phyloP scores from a whole-genome alignment of 2,113 vertebrate genomes.

The Vidua macroura region DNA sequence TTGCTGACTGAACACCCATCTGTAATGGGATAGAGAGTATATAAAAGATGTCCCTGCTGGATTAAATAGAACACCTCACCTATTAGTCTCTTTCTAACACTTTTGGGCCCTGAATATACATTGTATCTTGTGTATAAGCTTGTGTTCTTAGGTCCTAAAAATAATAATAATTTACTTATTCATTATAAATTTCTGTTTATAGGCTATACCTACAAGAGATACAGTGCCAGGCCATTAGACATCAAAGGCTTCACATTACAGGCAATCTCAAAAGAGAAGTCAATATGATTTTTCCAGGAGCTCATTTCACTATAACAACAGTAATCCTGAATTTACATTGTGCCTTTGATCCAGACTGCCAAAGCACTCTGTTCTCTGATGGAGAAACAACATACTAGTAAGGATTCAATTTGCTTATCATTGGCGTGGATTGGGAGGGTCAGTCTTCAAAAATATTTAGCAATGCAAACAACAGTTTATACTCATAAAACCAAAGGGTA shows the following conservation, averaged over 20 bases:
- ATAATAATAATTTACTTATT: not conserved
- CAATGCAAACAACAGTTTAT: not conserved
- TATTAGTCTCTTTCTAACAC: not conserved
- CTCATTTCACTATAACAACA: not conserved
- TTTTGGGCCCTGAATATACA: not conserved
- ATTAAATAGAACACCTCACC: not conserved
- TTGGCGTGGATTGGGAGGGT: not conserved
- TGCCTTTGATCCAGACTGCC: slow-evolving; percentile 17
- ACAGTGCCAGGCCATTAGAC: not conserved
- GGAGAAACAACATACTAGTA: not conserved
- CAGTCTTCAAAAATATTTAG: not conserved
- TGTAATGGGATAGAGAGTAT: not conserved
- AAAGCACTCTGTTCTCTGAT: slow-evolving; percentile 6
- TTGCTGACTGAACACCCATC: not conserved
- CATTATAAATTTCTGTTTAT: not conserved
- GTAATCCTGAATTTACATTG: slow-evolving; percentile 9
- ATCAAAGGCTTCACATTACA: not conserved
- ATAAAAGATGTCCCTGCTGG: not conserved
- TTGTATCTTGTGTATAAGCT: not conserved
- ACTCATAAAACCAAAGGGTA: not conserved
- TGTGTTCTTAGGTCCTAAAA: not conserved
- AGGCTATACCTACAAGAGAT: not conserved
- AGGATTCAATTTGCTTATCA: not conserved
- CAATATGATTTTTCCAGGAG: slow-evolving; percentile 17
- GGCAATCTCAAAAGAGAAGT: slow-evolving; percentile 7